These are phyloP conservation scores for Lutjanus argentimaculatus DNA, from an alignment of 2,797 vertebrate genomes.

Conservation along the genomic window DNA sequence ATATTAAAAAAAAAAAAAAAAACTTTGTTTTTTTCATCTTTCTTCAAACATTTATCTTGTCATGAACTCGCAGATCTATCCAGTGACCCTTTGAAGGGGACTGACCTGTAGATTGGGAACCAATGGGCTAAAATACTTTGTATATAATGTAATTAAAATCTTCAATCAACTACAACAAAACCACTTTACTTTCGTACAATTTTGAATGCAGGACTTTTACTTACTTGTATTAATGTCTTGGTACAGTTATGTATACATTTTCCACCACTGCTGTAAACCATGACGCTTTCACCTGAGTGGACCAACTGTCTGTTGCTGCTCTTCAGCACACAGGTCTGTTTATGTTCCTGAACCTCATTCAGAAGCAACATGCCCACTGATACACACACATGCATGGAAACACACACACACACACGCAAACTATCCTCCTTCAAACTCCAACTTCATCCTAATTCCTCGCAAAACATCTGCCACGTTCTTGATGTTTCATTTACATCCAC, in stretches of 20 bases:
- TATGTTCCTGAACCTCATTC: not conserved
- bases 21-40: not conserved
- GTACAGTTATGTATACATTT: no score
- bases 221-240: no score
- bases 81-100: not conserved
- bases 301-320: slow-evolving; percentile 9
- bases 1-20: not conserved
- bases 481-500: slow-evolving; percentile 79
- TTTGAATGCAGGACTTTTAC: no score
- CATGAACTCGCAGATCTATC: not conserved
- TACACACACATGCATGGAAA: slow-evolving; percentile 4
- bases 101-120: not conserved
- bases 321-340: slow-evolving; percentile 12
- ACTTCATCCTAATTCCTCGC: slow-evolving; percentile 60
- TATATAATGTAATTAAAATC: not conserved
- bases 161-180: not conserved
- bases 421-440: slow-evolving; percentile 56
- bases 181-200: no score
- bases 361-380: not conserved
- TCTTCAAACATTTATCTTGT: not conserved
- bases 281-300: no score
- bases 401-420: slow-evolving; percentile 29
- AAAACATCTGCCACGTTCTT: slow-evolving; percentile 65
- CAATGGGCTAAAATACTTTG: not conserved
- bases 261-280: no score